A percentile compares a stretch with the other conserved stretches of the same genome.
phyloP scores from a whole-genome alignment of 2,113 vertebrate genomes.

The Aptenodytes forsteri region DNA sequence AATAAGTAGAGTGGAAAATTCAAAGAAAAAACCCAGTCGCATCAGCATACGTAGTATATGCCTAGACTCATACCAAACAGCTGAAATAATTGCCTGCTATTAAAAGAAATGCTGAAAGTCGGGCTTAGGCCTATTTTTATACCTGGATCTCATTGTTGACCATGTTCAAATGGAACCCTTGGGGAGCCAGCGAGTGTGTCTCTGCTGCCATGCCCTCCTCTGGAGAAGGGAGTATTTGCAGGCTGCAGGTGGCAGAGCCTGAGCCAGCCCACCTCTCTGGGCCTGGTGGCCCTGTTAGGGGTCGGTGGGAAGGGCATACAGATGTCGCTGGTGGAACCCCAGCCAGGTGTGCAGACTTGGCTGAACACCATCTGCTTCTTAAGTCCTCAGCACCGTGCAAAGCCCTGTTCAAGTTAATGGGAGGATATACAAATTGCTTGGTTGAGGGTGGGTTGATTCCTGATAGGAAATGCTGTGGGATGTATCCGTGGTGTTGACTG shows the following conservation, averaged over 20 bases:
- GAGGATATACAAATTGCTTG: background rate
- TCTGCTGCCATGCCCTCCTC: background rate
- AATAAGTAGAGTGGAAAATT: background rate
- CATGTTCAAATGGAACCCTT: rapidly evolving
- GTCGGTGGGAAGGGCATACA: background rate
- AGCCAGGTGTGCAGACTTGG: background rate
- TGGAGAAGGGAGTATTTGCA: background rate
- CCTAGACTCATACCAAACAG: background rate
- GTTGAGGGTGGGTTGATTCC: background rate
- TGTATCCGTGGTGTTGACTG: background rate
- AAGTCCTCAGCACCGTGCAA: background rate
- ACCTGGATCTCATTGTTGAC: background rate
- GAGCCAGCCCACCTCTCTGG: background rate
- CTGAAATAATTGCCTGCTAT: background rate
- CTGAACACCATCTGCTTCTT: background rate
- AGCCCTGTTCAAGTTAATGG: background rate
- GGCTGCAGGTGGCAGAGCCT: background rate
- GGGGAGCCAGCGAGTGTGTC: background rate
- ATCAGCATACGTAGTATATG: background rate
- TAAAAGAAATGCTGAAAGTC: background rate
- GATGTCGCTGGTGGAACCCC: background rate
- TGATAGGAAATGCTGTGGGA: background rate
- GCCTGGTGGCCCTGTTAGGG: background rate
- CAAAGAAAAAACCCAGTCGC: background rate
- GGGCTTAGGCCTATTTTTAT: background rate